Percentiles rank a stretch among this genome's conserved stretches.
These are phyloP conservation scores for Paramormyrops hopkinsi DNA, from an alignment of 2,797 vertebrate genomes.

Conservation along the genomic window DNA sequence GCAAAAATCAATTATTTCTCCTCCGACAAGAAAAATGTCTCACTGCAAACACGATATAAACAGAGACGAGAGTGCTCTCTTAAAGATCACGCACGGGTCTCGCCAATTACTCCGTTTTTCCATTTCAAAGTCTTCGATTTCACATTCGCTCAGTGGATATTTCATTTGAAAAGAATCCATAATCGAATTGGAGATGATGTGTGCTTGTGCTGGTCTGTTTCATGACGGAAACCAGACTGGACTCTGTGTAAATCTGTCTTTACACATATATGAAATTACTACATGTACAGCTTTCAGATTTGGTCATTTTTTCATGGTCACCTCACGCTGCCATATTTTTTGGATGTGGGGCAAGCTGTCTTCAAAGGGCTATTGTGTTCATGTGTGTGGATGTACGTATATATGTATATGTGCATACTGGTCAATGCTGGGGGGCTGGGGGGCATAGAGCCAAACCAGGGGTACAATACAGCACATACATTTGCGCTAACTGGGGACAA, in stretches of 20 bases:
- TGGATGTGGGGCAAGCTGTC: conserved; percentile 28
- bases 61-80: conserved; percentile 20
- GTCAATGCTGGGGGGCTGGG: neutral
- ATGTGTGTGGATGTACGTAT: neutral
- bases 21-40: conserved; percentile 28
- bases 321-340: conserved; percentile 53
- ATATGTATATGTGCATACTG: neutral
- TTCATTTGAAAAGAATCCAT: conserved; percentile 50
- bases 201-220: conserved; percentile 31
- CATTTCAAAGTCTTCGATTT: conserved; percentile 48
- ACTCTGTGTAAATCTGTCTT: conserved; percentile 46
- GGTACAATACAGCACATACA: neutral
- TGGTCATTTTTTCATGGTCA: conserved; percentile 31
- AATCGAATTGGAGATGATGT: conserved; percentile 54
- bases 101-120: conserved; percentile 43
- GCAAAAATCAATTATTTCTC: conserved; percentile 33
- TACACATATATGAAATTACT: neutral
- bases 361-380: neutral
- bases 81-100: conserved; percentile 45
- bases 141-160: conserved; percentile 38
- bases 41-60: conserved; percentile 40
- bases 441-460: neutral
- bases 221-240: conserved; percentile 30
- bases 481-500: neutral
- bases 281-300: no score